Evolutionary conservation across 2,797 vertebrate species (phyloP).

Genomic region (Mastacembelus armatus): DNA sequence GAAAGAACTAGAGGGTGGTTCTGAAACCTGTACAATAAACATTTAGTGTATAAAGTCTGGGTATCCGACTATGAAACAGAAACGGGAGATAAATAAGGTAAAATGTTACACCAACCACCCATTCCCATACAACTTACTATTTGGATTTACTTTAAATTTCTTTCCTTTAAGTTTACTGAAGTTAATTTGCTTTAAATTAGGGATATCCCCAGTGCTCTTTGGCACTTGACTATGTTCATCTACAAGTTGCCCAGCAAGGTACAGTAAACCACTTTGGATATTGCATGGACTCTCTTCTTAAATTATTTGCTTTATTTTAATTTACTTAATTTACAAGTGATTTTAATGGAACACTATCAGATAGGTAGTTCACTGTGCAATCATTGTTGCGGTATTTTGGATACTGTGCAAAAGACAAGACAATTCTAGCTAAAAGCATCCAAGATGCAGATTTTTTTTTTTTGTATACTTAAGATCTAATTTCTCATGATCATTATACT

Average conservation of each 20-base stretch:
- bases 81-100: constrained; percentile 64
- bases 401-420: constrained; percentile 76
- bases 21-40: constrained; percentile 70
- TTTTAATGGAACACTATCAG: constrained; percentile 54
- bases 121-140: constrained; percentile 73
- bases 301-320: constrained; percentile 55
- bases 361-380: constrained; percentile 59
- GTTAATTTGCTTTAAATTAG: constrained; percentile 82
- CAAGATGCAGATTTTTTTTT: constrained; percentile 57
- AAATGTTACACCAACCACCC: constrained; percentile 84
- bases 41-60: constrained; percentile 84
- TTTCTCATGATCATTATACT: constrained; percentile 67
- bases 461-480: constrained; percentile 55
- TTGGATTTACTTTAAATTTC: constrained; percentile 84
- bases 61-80: constrained; percentile 83
- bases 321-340: constrained; percentile 67
- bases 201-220: constrained; percentile 83
- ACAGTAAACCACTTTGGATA: constrained; percentile 86
- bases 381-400: constrained; percentile 55
- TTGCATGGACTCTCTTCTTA: constrained; percentile 69
- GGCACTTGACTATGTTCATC: constrained; percentile 86
- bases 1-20: constrained; percentile 36
- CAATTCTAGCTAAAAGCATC: constrained; percentile 74
- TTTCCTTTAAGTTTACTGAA: constrained; percentile 86
- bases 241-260: constrained; percentile 85